A percentile compares a stretch with the other conserved stretches of the same genome.
Evolutionary conservation across 2,888 invertebrate genomes (phyloP).

Genomic region (Caenorhabditis sinica): DNA sequence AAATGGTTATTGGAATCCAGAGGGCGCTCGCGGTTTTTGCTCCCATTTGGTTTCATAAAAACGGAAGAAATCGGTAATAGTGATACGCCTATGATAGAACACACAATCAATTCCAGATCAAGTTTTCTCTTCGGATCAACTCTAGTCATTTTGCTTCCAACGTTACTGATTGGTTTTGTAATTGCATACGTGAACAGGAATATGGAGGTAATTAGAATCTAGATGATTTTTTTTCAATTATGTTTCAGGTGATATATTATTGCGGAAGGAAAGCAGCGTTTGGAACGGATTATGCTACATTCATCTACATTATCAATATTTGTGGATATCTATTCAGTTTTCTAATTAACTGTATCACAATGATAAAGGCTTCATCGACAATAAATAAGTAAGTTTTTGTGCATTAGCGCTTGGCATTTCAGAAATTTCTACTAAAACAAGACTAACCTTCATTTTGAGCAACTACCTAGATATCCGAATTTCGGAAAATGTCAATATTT

Average conservation of each 20-base stretch:
- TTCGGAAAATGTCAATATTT: background rate
- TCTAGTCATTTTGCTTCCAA: constrained; percentile 55
- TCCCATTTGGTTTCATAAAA: constrained; percentile 68
- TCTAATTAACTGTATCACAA: constrained; percentile 66
- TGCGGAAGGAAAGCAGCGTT: constrained; percentile 77
- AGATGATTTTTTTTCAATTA: background rate
- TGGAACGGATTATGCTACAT: constrained; percentile 68
- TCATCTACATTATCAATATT: constrained; percentile 70
- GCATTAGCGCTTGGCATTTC: background rate
- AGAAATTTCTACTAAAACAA: background rate
- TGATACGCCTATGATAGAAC: background rate
- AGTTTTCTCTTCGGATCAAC: constrained; percentile 59
- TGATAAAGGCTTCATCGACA: constrained; percentile 63
- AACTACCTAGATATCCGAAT: background rate
- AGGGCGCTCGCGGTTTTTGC: constrained; percentile 66
- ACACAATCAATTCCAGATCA: constrained; percentile 42
- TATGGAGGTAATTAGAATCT: constrained; percentile 44
- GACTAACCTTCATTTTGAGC: constrained; percentile 2
- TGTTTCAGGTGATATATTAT: constrained; percentile 66
- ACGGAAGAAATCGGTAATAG: constrained; percentile 59
- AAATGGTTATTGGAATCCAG: constrained; percentile 70
- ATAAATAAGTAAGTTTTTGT: constrained; percentile 53
- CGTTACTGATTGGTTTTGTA: constrained; percentile 64
- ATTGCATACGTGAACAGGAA: constrained; percentile 67
- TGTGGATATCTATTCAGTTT: constrained; percentile 71